Evolutionary conservation across 2,888 invertebrate genomes (phyloP).

Genomic region (Cistogaster globosa): DNA sequence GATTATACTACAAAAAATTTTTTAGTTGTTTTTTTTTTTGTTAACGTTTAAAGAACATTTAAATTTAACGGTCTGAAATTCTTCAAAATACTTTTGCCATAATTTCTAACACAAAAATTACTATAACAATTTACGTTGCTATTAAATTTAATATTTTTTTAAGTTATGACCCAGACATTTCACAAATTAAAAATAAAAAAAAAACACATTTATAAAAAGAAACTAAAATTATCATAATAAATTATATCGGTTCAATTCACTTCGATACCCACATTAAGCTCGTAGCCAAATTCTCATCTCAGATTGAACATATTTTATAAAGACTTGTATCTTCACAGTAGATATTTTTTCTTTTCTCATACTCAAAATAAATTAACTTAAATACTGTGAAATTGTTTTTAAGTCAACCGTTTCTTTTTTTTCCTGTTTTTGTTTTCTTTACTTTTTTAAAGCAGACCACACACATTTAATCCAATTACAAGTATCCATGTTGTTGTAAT

Average conservation of each 20-base stretch:
- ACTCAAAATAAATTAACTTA: slow-evolving; percentile 42
- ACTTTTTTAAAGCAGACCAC: slow-evolving; percentile 30
- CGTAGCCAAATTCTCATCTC: not conserved
- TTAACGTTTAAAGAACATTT: too few relatives aligned
- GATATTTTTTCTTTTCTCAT: not conserved
- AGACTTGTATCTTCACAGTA: not conserved
- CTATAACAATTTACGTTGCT: too few relatives aligned
- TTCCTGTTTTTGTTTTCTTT: not conserved
- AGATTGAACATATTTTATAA: not conserved
- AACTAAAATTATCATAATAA: slow-evolving; percentile 11
- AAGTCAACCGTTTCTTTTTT: slow-evolving; percentile 15
- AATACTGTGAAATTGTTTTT: slow-evolving; percentile 57
- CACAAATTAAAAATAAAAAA: not conserved
- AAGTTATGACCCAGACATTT: not conserved
- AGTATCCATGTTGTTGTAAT: not conserved
- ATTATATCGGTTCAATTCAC: slow-evolving; percentile 36
- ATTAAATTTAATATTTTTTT: too few relatives aligned
- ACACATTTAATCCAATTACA: slow-evolving; percentile 7
- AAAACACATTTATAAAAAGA: not conserved
- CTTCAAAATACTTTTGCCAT: too few relatives aligned
- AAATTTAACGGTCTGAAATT: too few relatives aligned
- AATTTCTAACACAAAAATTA: too few relatives aligned
- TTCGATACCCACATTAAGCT: slow-evolving; percentile 27
- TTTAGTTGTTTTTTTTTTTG: too few relatives aligned
- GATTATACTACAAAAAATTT: too few relatives aligned